Conservation (phyloP, 1,140 invertebrate genomes). For the Ctenoplectra terminalis region DNA sequence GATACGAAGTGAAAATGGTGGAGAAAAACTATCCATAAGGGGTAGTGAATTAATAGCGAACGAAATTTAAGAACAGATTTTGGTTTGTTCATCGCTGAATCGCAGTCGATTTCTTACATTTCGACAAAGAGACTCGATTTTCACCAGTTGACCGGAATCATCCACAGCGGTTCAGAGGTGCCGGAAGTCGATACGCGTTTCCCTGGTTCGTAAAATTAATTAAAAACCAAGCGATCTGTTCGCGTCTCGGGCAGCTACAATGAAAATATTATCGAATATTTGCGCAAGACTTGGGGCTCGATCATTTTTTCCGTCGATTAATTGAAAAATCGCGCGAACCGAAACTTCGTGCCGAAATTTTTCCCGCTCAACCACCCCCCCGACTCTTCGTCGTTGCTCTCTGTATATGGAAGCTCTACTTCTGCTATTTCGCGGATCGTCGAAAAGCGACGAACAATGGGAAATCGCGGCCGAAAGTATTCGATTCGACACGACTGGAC, state of each 20-base stretch:
- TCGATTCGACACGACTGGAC: constrained; percentile 39
- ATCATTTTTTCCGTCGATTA: constrained; percentile 49
- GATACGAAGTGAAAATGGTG: too few species aligned
- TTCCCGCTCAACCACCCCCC: neutral
- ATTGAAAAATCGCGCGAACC: constrained; percentile 46
- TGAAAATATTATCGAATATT: constrained; percentile 55
- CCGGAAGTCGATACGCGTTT: constrained; percentile 33
- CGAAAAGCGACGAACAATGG: constrained; percentile 41
- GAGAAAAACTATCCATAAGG: too few species aligned
- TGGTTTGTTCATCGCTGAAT: too few species aligned
- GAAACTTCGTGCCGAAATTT: neutral
- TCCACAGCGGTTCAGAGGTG: neutral
- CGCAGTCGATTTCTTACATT: neutral
- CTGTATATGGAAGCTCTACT: too few species aligned
- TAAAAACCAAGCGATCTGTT: constrained; percentile 41
- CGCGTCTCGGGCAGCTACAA: constrained; percentile 27
- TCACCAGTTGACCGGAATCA: neutral
- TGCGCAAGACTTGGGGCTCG: constrained; percentile 45
- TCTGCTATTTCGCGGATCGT: neutral
- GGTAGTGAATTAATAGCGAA: too few species aligned
- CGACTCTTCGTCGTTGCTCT: too few species aligned
- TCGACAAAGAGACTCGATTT: neutral
- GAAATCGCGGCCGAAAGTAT: constrained; percentile 40
- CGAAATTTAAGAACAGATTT: too few species aligned
- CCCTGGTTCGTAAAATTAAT: constrained; percentile 29